These are phyloP conservation scores for Cirrhinus molitorella DNA, from an alignment of 2,797 vertebrate species.

Conservation along the genomic window DNA sequence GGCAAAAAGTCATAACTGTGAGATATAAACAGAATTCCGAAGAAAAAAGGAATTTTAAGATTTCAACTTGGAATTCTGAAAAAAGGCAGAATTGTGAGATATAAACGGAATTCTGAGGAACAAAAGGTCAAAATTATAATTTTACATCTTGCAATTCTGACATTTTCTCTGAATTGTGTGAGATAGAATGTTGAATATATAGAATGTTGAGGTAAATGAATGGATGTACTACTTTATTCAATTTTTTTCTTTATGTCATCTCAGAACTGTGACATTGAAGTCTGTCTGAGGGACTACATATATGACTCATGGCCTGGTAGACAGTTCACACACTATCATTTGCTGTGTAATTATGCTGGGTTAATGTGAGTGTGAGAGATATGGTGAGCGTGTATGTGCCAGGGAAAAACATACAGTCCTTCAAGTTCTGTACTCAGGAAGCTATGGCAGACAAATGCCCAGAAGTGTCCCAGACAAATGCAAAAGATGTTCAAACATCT, in stretches of 20 bases:
- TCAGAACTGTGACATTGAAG: background rate
- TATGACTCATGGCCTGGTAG: background rate
- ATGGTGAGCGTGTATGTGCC: background rate
- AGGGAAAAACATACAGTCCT: background rate
- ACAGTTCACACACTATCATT: constrained; percentile 1
- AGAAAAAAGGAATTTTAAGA: too few relatives aligned
- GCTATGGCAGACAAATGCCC: background rate
- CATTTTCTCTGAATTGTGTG: too few relatives aligned
- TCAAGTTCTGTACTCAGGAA: background rate
- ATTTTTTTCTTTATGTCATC: background rate
- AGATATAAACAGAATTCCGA: too few relatives aligned
- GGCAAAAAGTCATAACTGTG: too few relatives aligned
- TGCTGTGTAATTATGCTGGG: constrained; percentile 23
- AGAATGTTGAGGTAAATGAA: background rate
- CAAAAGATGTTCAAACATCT: constrained; percentile 57
- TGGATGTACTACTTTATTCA: background rate
- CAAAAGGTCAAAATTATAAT: too few relatives aligned
- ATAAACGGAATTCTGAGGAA: too few relatives aligned
- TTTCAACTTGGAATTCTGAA: too few relatives aligned
- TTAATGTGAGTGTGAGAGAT: background rate
- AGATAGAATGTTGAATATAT: too few relatives aligned
- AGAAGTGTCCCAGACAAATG: constrained; percentile 44
- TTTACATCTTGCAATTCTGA: too few relatives aligned
- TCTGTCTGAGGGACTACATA: background rate
- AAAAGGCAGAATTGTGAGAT: too few relatives aligned